These are phyloP conservation scores for Epinephelus cyanopodus DNA, from an alignment of 2,113 vertebrate species.

Conservation along the genomic window DNA sequence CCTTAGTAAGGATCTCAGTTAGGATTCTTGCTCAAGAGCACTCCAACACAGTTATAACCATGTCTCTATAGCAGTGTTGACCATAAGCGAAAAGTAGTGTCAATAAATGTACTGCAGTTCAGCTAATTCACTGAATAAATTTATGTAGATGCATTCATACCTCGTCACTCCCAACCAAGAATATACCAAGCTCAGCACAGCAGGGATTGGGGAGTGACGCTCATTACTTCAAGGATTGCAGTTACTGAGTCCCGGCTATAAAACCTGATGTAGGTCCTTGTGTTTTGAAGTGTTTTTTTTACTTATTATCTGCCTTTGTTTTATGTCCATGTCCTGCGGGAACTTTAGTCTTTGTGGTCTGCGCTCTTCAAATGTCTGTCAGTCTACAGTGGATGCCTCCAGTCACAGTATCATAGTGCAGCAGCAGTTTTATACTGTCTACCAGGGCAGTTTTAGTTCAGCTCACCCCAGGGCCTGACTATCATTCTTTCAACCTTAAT, in stretches of 20 bases:
- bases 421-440: conserved; percentile 46
- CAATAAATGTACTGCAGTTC: neutral
- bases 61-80: neutral
- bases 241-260: neutral
- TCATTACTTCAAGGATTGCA: conserved; percentile 4
- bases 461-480: conserved; percentile 40
- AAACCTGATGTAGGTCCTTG: neutral
- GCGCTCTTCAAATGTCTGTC: neutral
- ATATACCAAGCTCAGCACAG: neutral
- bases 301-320: neutral
- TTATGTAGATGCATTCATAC: neutral
- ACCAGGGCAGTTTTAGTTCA: conserved; percentile 49
- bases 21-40: neutral
- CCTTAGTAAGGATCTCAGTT: neutral
- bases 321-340: neutral
- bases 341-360: conserved; percentile 3
- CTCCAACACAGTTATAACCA: neutral
- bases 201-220: neutral
- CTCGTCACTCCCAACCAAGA: neutral
- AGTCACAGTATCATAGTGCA: conserved; percentile 6
- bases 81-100: neutral
- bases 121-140: neutral
- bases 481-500: conserved; percentile 65
- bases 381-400: neutral
- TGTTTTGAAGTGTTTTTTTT: conserved; percentile 3